Evolutionary conservation across 2,888 invertebrate genomes (phyloP), one percentile per base, ranked within the genome.

Genomic region (Latrodectus elegans): DNA sequence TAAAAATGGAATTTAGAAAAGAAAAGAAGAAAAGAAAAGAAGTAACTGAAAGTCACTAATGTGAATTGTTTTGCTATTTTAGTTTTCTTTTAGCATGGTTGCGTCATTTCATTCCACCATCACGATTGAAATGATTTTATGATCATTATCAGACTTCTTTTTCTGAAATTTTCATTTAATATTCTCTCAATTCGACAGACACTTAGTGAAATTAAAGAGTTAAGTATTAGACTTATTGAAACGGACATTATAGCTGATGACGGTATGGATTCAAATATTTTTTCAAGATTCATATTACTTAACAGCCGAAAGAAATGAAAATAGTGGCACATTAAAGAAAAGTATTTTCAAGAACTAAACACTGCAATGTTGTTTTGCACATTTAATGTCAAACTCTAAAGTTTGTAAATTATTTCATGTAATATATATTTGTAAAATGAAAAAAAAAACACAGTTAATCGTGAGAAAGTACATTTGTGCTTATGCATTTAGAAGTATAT

Each of bases 121-220:
- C 73, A 71, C 60, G 51, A 83, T 71, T 60, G 22, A 60, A 70
- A 83, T 70, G 70, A 64, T 70, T 71, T 22, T n/a, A 8, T 22
- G 51, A 76, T 83, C 83, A 83, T 83, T 83, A 83, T 83, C 76
- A 76, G 70, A 52, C 71, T 77, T 52, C 22, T 22, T 67, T 70
- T 71, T 83, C 26, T 76, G 17, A 81, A 73, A 71, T 55, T 68
- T 75, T 76, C 49, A 49, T 70, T 38, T 26, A 15, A 49, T 17
- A 70, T 14, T 70, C 22, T 70, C 12, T 38, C 12, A n/a, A 60
- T 15, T 60, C n/a, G 14, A 60, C 15, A 60, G 60, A 60, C 60
- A 60, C 60, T 60, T 60, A 60, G 60, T 12, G 60, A 11, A 60
- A 60, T 60, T 60, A 60, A 60, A 60, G 12, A 60, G 14, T n/a